Evolutionary conservation across 2,113 vertebrate species (phyloP).

Genomic region (Sigmodon hispidus): DNA sequence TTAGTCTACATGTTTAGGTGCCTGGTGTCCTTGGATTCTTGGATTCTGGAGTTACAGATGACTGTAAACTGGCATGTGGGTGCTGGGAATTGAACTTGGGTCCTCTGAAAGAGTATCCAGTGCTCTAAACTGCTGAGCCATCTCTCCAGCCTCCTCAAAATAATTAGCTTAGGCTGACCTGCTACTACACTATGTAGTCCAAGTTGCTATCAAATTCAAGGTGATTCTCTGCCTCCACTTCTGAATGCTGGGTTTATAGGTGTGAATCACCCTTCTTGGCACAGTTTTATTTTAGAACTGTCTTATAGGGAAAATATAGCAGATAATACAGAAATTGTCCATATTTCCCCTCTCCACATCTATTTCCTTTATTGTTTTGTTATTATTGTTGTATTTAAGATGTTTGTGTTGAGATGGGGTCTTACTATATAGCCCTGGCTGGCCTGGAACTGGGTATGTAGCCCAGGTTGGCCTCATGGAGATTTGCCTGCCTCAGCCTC

Average conservation of each 20-base stretch:
- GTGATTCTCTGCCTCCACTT: background rate
- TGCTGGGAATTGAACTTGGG: background rate
- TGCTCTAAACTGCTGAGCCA: background rate
- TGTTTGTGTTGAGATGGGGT: background rate
- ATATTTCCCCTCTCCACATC: background rate
- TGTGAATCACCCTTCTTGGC: background rate
- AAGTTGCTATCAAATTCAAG: background rate
- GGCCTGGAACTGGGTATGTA: no score
- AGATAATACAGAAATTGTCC: background rate
- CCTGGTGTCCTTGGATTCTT: background rate
- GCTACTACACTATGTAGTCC: background rate
- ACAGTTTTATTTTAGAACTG: background rate
- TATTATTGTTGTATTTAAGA: background rate
- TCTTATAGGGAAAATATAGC: background rate
- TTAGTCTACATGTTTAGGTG: no score
- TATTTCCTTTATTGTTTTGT: background rate
- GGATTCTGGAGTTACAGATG: background rate
- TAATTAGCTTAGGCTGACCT: background rate
- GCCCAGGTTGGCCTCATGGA: no score
- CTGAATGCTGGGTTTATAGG: background rate
- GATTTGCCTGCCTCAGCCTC: background rate
- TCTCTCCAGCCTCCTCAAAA: background rate
- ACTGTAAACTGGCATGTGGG: background rate
- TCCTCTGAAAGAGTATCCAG: background rate
- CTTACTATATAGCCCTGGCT: background rate